Base-by-base conservation (phyloP, 2,888 invertebrate species). In the Choristoneura rosaceana region DNA sequence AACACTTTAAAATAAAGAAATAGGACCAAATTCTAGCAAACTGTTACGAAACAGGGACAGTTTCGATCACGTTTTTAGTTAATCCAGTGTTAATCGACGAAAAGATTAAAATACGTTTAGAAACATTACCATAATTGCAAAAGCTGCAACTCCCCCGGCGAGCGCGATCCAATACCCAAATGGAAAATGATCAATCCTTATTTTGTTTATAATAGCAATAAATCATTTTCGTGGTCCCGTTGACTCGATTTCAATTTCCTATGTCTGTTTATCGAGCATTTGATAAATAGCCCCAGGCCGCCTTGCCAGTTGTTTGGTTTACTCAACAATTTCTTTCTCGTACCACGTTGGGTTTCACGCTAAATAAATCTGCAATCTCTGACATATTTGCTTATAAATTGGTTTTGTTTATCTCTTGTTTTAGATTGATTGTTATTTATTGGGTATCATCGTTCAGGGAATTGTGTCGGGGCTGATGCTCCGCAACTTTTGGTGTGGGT, bases 181-280 rank as follows among this genome's bases (percentile, higher is more conserved):
- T 90, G 86, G 89, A 87, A 91, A 91, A 91, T 91, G 90, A 93
- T 92, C 91, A 90, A 87, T 88, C 86, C 84, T 87, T 88, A 91
- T 91, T 93, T 92, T 92, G 91, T 92, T 90, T 92, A 90, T 91
- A 90, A 90, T 89, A 82, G 84, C 87, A 90, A 93, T 93, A 93
- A 92, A 93, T 93, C 92, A 93, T 90, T 87, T 87, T 80, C 81
- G 79, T 84, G 86, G 90, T 90, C 90, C 89, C 84, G 86, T 88
- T 90, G 92, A 92, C 89, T 92, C 85, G 84, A 87, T 89, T 93
- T 92, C 93, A 94, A 93, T 94, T 93, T 92, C 91, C 92, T 89
- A 89, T 89, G 73, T 87, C 89, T 90, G 91, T 92, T 93, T 93
- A 92, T 92, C 90, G 91, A 88, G 85, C 86, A 86, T 90, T 92